A percentile compares a stretch with the other conserved stretches of the same genome.
phyloP scores from a whole-genome alignment of 2,888 invertebrate genomes.

The Holacanthella duospinosa region DNA sequence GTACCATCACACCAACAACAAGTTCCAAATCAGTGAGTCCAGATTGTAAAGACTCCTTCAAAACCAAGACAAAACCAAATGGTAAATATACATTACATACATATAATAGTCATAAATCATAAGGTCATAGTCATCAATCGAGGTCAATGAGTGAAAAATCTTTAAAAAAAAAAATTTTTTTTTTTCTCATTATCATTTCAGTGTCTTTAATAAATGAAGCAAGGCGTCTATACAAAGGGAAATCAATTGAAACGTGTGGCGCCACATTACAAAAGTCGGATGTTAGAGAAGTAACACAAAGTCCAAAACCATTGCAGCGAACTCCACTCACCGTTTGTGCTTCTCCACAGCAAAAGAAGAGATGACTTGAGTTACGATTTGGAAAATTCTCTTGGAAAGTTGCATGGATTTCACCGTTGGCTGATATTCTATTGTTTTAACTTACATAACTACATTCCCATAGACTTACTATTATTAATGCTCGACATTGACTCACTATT shows the following conservation, averaged over 20 bases:
- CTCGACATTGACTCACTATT: background rate
- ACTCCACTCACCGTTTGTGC: background rate
- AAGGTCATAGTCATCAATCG: background rate
- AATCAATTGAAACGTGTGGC: background rate
- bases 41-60: constrained; percentile 7
- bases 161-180: too few relatives aligned
- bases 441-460: background rate
- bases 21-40: constrained; percentile 13
- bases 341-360: background rate
- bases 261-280: background rate
- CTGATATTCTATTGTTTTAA: background rate
- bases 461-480: background rate
- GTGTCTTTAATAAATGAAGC: constrained; percentile 17
- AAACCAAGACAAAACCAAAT: constrained; percentile 17
- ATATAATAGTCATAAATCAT: background rate
- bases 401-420: background rate
- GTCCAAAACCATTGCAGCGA: background rate
- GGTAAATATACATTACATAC: too few relatives aligned
- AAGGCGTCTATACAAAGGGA: constrained; percentile 14
- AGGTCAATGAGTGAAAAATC: background rate
- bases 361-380: background rate
- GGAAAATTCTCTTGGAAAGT: background rate
- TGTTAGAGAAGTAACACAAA: background rate
- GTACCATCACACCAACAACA: background rate
- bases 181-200: too few relatives aligned